Percentiles rank a stretch among this genome's conserved stretches.
phyloP scores from a whole-genome alignment of 2,888 invertebrate genomes.

The Pemphredon lugubris region DNA sequence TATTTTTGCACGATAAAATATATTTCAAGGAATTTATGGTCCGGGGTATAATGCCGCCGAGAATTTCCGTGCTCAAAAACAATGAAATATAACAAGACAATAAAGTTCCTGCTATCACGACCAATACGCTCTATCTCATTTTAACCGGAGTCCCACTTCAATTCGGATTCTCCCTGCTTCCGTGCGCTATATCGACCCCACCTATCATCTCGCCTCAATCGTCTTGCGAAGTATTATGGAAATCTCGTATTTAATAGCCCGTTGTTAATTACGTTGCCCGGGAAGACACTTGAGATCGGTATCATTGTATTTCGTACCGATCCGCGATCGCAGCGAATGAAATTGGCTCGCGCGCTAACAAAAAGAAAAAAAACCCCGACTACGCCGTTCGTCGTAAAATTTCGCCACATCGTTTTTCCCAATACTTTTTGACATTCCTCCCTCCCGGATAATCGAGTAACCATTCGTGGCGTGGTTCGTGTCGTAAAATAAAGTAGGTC shows the following conservation, averaged over 20 bases:
- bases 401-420: no score
- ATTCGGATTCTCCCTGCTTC: slow-evolving; percentile 5
- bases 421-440: no score
- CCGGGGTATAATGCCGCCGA: no score
- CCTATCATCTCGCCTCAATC: slow-evolving; percentile 1
- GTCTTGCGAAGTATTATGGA: slow-evolving; percentile 5
- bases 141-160: slow-evolving; percentile 16
- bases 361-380: no score
- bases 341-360: no score
- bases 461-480: not conserved
- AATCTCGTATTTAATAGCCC: not conserved
- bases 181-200: not conserved
- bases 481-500: slow-evolving; percentile 17
- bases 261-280: not conserved
- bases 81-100: not conserved
- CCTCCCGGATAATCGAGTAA: not conserved
- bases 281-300: not conserved
- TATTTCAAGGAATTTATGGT: not conserved
- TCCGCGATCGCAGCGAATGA: no score
- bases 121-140: slow-evolving; percentile 4
- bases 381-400: no score
- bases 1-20: no score
- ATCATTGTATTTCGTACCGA: no score
- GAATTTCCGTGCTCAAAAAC: no score
- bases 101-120: not conserved